Evolutionary conservation across 92 coral and sea anemone genomes (phyloP).

Genomic region (Galaxea fascicularis): DNA sequence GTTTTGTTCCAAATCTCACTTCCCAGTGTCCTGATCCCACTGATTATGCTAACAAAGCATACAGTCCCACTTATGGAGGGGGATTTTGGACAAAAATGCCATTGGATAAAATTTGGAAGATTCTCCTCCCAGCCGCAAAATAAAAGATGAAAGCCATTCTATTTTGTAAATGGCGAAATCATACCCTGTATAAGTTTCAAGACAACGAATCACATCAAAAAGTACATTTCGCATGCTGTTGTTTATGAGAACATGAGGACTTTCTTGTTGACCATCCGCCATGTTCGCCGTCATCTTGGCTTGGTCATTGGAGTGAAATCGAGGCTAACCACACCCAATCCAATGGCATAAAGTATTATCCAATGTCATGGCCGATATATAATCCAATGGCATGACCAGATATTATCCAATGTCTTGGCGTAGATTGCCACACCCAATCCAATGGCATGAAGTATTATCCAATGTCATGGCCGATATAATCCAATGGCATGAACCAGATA

Average conservation of each 20-base stretch:
- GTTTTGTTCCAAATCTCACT: background rate
- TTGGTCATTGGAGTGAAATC: background rate
- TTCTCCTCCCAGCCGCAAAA: conserved; percentile 42
- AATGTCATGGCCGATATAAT: too few relatives aligned
- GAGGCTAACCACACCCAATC: background rate
- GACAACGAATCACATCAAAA: conserved; percentile 24
- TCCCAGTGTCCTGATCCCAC: background rate
- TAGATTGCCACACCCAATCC: too few relatives aligned
- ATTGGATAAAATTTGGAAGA: background rate
- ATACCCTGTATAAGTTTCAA: background rate
- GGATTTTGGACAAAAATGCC: too few relatives aligned
- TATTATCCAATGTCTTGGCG: too few relatives aligned
- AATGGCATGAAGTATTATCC: too few relatives aligned
- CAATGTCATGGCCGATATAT: too few relatives aligned
- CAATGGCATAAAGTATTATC: too few relatives aligned
- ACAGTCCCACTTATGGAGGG: background rate
- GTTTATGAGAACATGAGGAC: background rate
- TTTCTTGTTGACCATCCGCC: conserved; percentile 41
- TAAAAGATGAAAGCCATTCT: conserved; percentile 20
- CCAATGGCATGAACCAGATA: background rate
- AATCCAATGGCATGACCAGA: background rate
- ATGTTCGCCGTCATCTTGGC: conserved; percentile 1
- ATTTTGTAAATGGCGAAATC: too few relatives aligned
- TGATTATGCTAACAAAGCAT: background rate
- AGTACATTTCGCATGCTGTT: conserved; percentile 12